phyloP scores from a whole-genome alignment of 1,140 invertebrate genomes.

The Lepidurus apus region DNA sequence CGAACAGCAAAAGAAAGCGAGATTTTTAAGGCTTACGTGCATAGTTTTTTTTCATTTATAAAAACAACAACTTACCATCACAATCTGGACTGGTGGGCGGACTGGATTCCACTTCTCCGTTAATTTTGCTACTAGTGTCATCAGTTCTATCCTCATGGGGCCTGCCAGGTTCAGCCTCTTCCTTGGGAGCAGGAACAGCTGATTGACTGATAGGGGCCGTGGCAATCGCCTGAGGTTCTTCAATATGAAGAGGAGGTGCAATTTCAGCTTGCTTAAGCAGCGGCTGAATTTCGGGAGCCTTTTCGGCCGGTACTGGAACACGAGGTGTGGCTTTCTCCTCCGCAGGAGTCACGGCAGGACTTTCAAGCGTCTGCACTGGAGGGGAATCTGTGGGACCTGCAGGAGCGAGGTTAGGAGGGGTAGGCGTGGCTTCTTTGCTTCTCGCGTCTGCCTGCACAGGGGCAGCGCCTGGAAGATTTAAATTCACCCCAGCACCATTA shows the following conservation, averaged over 20 bases:
- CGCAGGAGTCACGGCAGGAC: background rate
- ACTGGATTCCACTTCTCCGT: background rate
- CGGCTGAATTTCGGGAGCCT: background rate
- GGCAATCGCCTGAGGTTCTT: background rate
- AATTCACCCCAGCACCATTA: background rate
- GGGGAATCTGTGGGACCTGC: background rate
- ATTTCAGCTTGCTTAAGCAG: background rate
- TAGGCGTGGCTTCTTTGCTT: slow-evolving; percentile 8
- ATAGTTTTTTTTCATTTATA: too few species aligned
- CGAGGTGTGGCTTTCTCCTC: background rate
- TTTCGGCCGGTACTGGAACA: background rate
- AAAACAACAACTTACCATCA: background rate
- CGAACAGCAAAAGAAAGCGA: too few species aligned
- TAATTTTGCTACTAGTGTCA: background rate
- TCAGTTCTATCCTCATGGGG: background rate
- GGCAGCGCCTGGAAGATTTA: background rate
- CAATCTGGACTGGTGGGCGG: background rate
- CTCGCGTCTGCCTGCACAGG: background rate
- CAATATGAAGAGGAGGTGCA: background rate
- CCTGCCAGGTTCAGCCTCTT: background rate
- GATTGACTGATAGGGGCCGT: background rate
- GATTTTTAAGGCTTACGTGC: too few species aligned
- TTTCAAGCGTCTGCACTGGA: background rate
- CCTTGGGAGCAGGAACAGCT: background rate
- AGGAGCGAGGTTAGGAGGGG: background rate